Evolutionary conservation across 2,888 invertebrate species (phyloP), one percentile per base, ranked within the genome.

Genomic region (Ernsta delagoae): DNA sequence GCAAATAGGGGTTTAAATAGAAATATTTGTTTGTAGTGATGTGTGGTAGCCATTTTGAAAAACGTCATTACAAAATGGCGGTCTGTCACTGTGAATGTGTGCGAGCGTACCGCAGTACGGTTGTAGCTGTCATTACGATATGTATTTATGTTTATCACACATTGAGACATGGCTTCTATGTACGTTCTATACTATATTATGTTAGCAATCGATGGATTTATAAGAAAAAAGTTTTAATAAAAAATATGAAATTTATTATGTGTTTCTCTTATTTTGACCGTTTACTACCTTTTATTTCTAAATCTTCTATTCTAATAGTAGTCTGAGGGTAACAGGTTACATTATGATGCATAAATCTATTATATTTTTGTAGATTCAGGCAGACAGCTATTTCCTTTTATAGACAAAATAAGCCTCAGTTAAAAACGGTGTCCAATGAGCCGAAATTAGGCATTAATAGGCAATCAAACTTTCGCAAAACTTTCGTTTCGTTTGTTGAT

Each of bases 161-260:
- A 83, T 83, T 82, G 79, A 84, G 83, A 90, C 88, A 86, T 88
- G 84, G 91, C 91, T 92, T 90, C 85, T 89, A 86, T 88, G 84
- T 91, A 88, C 85, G 88, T 90, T 90, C 89, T 91, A 82, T 79
- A 82, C 81, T 83, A 85, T 83, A 89, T 87, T 90, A 89, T 87
- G 89, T 92, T 92, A 91, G 90, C 90, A 83, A 88, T 90, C 92
- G 88, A 91, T 91, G 92, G 90, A 92, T 92, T 92, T 92, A 87
- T 92, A 91, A 90, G 91, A 87, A 91, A 88, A 92, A 82, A 91
- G 88, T 89, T 92, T 92, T 90, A 90, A 92, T 90, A 88, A 92
- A 92, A 92, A 90, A 89, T 86, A 88, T 85, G 83, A 90, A 91
- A 90, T 86, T 87, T 80, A 75, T 9, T 62, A 53, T 65, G 24